These are phyloP conservation scores for Lycaon pictus DNA, from an alignment of 2,113 vertebrate genomes.

Conservation along the genomic window DNA sequence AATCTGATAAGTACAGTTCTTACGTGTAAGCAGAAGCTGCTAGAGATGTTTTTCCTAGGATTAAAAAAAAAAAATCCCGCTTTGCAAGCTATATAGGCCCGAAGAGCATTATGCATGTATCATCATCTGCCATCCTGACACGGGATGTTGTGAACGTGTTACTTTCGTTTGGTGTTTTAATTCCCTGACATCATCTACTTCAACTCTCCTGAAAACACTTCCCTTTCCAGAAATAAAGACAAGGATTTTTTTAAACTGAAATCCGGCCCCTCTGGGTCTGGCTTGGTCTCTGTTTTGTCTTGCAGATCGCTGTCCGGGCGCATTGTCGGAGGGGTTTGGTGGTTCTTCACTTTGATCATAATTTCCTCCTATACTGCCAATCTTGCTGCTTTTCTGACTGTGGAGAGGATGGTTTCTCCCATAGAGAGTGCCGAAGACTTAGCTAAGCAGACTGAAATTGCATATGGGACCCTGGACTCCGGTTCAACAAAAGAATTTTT, in stretches of 20 bases:
- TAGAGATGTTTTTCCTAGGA: not conserved
- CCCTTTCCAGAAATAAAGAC: constrained; percentile 47
- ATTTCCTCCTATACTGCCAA: constrained; percentile 99
- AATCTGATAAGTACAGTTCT: not conserved
- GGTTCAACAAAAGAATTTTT: constrained; percentile 99
- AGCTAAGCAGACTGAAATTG: constrained; percentile 99
- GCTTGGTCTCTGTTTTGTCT: constrained; percentile 84
- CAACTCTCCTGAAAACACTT: constrained; percentile 38
- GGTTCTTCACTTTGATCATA: constrained; percentile 99
- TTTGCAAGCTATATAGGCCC: not conserved
- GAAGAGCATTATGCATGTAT: constrained; percentile 24
- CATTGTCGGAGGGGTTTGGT: constrained; percentile 99
- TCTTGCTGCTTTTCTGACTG: constrained; percentile 99
- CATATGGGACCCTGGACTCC: constrained; percentile 98
- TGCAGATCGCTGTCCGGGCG: constrained; percentile 98
- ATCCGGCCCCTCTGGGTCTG: constrained; percentile 65
- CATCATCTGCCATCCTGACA: not conserved
- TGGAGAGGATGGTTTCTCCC: constrained; percentile 99
- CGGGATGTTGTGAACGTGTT: not conserved
- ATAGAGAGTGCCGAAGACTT: constrained; percentile 99
- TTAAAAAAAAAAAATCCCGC: not conserved
- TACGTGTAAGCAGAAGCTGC: not conserved
- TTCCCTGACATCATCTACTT: constrained; percentile 37
- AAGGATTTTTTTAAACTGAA: constrained; percentile 54
- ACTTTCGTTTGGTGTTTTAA: constrained; percentile 55